phyloP scores from a whole-genome alignment of 2,113 vertebrate species.

The Atrichornis clamosus region DNA sequence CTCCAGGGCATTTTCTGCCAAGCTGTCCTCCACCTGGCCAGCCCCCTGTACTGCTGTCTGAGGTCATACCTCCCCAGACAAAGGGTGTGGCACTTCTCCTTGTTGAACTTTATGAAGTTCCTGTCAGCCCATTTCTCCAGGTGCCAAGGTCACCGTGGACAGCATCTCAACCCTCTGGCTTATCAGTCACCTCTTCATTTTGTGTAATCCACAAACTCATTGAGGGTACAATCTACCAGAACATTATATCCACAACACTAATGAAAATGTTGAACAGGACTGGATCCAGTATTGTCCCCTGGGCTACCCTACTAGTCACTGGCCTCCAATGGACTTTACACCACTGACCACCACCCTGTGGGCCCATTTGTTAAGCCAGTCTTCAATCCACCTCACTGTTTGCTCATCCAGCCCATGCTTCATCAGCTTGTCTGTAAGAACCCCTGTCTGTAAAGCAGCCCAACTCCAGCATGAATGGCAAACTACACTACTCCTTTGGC shows the following conservation, averaged over 20 bases:
- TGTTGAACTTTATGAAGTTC: not conserved
- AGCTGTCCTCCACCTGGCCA: not conserved
- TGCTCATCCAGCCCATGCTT: accelerated
- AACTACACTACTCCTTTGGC: not conserved
- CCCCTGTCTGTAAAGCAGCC: accelerated
- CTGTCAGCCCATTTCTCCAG: not conserved
- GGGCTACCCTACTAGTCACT: not conserved
- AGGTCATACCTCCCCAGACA: not conserved
- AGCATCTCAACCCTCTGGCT: not conserved
- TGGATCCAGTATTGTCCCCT: not conserved
- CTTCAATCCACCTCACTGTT: not conserved
- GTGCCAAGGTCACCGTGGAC: accelerated
- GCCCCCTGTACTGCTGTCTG: not conserved
- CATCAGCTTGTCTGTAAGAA: not conserved
- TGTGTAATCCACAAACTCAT: not conserved
- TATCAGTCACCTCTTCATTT: not conserved
- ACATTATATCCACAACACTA: not conserved
- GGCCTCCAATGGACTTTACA: not conserved
- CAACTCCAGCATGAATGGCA: not conserved
- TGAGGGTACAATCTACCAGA: not conserved
- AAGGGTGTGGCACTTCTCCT: not conserved
- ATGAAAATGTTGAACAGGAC: not conserved
- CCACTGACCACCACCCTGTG: not conserved
- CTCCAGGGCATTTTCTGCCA: not conserved
- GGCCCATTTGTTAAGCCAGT: not conserved